Evolutionary conservation across 2,888 invertebrate genomes (phyloP), one percentile per base, ranked within the genome.

Genomic region (Podabrus alpinus): DNA sequence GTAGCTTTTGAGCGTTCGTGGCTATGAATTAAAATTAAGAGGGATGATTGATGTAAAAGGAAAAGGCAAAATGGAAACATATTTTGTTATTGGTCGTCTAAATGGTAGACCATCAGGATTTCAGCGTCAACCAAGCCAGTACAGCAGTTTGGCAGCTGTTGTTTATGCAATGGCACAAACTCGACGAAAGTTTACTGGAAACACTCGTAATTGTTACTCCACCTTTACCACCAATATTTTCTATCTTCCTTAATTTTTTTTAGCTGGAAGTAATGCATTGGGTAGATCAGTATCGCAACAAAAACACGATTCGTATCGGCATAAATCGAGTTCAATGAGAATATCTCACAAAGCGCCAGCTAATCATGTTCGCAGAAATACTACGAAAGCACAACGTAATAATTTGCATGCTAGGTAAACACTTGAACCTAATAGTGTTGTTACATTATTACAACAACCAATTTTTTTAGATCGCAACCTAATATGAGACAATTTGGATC

Each of bases 31-130:
- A 59, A 91, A 93, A 81, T 89, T 92, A 82, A 92, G 98, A n/a
- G 98, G 98, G 0, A 88, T 92, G 72, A 93, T 98, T 73, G 93
- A 94, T 76, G 97, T 98, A 24, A 98, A 98, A 86, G 98, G 98
- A 75, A 98, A 98, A 87, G 98, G 98, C 0, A 92, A 93, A 80
- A 97, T 98, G 97, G 94, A 96, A 86, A 98, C 97, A n/a, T 97
- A 94, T 88, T 97, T 95, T 88, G 95, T 98, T 70, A 87, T 92
- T 68, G 94, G 94, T 15, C 91, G 92, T 66, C 89, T 92, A 72
- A 89, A 90, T 9, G 88, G 89, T 15, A 89, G 89, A 29, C 88
- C 91, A 11, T 90, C 90, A 61, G 90, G 90, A 78, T 88, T 92
- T 80, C 88, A 91, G 77, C 89, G 93, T 66, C 91, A 93, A 83